A percentile compares a stretch with the other conserved stretches of the same genome.
Evolutionary conservation across 2,888 invertebrate genomes (phyloP).

Genomic region (Meghimatium bilineatum): DNA sequence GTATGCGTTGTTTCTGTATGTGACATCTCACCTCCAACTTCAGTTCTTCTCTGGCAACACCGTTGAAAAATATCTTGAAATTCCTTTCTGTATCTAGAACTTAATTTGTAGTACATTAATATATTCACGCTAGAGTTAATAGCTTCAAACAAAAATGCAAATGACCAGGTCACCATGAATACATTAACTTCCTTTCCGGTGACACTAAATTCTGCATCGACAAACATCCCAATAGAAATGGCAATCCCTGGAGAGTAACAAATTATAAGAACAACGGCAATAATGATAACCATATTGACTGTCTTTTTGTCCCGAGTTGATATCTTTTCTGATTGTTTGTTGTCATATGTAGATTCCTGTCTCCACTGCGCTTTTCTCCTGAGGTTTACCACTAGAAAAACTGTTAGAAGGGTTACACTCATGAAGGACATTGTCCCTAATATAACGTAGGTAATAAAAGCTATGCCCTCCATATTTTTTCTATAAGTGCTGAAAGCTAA

Average conservation of each 20-base stretch:
- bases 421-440: conserved; percentile 19
- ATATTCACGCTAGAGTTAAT: conserved; percentile 37
- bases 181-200: conserved; percentile 19
- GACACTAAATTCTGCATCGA: conserved; percentile 12
- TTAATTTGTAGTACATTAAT: conserved; percentile 31
- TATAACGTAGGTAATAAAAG: not conserved
- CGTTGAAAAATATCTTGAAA: conserved; percentile 22
- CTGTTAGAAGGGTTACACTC: not conserved
- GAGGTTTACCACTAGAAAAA: conserved; percentile 7
- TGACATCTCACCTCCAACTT: conserved; percentile 3
- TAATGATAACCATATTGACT: conserved; percentile 32
- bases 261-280: conserved; percentile 15
- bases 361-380: conserved; percentile 26
- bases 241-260: conserved; percentile 19
- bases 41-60: not conserved
- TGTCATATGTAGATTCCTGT: conserved; percentile 1
- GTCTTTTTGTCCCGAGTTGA: conserved; percentile 16
- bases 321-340: conserved; percentile 9
- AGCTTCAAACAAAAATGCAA: conserved; percentile 21
- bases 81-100: conserved; percentile 10
- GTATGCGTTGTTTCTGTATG: conserved; percentile 14
- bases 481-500: conserved; percentile 24
- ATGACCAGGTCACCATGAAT: conserved; percentile 26
- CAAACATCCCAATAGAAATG: conserved; percentile 20
- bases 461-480: conserved; percentile 7